Evolutionary conservation across 1,140 invertebrate species (phyloP), one percentile per base, ranked within the genome.

Genomic region (Calycopis cecrops): DNA sequence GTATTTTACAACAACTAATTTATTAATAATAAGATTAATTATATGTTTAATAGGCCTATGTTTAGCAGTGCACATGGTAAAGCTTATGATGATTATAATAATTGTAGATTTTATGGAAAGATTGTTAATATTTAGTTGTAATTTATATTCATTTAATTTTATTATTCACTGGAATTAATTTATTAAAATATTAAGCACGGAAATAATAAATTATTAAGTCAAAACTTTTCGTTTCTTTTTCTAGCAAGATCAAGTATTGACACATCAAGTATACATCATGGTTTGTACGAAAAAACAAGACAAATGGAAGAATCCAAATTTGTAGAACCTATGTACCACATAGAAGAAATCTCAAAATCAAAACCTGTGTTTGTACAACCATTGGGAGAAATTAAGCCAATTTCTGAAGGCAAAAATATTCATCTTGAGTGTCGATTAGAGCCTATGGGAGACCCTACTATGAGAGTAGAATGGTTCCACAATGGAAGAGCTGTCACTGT

Each of bases 381-480:
- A 1, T 73, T 98, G 8, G 93, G 91, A 35, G 94, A 96, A 65
- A 93, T 93, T 9, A 92, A 92, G 72, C 94, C 94, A n/a, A 90
- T 97, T 3, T 92, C 91, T 64, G 97, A 98, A 87, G 96, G 96
- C 28, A 95, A 95, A 79, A 96, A 97, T 71, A 94, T 98, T 75
- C 97, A 97, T 71, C 85, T 97, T 44, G 96, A 97, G 80, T 96
- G 96, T 67, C 91, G 95, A 44, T 84, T 98, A 54, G 97, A 98
- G 80, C 96, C 97, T 0, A 96, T 97, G 92, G 95, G 95, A 18
- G 97, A 98, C 88, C 96, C 96, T n/a, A 96, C 95, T 0, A 97
- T 98, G 95, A 90, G 94, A 71, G 95, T 98, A 3, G 97, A 98
- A 88, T 98, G 97, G 97, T 97, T 94, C 89, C 94, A 96, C 60